phyloP scores from a whole-genome alignment of 2,888 invertebrate species.

The Erebia epiphron region DNA sequence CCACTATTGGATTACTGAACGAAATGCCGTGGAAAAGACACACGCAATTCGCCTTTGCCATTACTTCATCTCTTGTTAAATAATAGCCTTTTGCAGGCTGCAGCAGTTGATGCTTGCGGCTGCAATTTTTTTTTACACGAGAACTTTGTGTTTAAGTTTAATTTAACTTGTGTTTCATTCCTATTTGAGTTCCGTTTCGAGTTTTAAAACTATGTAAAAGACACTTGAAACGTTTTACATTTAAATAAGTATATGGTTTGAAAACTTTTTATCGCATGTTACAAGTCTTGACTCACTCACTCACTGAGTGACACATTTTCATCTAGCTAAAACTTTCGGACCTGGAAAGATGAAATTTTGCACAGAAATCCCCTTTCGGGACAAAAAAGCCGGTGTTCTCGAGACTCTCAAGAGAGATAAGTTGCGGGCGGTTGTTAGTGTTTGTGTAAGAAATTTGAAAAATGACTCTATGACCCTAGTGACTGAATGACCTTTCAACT shows the following conservation, averaged over 20 bases:
- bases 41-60: constrained; percentile 70
- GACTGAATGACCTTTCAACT: too few species aligned
- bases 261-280: too few species aligned
- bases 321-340: too few species aligned
- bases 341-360: neutral
- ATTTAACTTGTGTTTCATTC: constrained; percentile 10
- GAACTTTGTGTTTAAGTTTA: constrained; percentile 17
- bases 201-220: neutral
- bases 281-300: too few species aligned
- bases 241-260: too few species aligned
- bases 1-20: constrained; percentile 78
- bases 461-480: too few species aligned
- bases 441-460: too few species aligned
- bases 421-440: too few species aligned
- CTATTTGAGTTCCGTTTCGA: neutral
- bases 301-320: too few species aligned
- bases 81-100: constrained; percentile 54
- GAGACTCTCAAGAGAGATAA: too few species aligned
- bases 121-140: constrained; percentile 41
- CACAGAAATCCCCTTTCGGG: too few species aligned
- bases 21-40: constrained; percentile 77
- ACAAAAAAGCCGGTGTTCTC: too few species aligned
- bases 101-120: constrained; percentile 43
- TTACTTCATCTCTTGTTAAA: constrained; percentile 61
- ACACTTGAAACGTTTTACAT: neutral